phyloP scores from a whole-genome alignment of 2,888 invertebrate genomes.

The Hyalella azteca region DNA sequence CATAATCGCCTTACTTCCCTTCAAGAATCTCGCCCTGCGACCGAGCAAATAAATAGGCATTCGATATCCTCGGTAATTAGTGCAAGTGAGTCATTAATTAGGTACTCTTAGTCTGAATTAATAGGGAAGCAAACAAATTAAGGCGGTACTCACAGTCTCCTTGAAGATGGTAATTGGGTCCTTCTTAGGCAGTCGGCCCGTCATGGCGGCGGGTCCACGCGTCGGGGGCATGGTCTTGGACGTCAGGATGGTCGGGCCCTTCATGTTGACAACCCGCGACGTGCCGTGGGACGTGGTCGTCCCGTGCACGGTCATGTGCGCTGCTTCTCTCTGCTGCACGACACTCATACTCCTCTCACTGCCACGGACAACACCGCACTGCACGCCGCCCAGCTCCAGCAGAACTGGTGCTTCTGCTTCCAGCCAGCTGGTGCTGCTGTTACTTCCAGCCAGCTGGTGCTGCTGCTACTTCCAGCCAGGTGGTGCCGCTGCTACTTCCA shows the following conservation, averaged over 20 bases:
- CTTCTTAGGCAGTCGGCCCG: conserved; percentile 29
- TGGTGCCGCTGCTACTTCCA: background rate
- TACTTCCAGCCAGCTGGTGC: background rate
- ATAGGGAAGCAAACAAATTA: too few species aligned
- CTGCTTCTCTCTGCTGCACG: background rate
- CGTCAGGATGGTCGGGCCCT: conserved; percentile 4
- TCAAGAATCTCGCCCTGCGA: too few species aligned
- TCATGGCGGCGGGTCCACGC: conserved; percentile 12
- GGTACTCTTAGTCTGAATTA: too few species aligned
- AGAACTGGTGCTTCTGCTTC: background rate
- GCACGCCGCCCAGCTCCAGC: background rate
- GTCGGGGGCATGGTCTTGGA: background rate
- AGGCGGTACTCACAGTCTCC: conserved; percentile 31
- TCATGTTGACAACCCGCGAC: conserved; percentile 27
- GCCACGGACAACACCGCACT: too few species aligned
- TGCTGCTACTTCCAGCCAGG: background rate
- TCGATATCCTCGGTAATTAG: too few species aligned
- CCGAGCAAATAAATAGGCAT: too few species aligned
- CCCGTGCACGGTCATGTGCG: background rate
- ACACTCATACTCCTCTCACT: too few species aligned
- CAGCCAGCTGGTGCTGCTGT: background rate
- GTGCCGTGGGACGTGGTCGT: conserved; percentile 1
- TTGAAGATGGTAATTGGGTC: conserved; percentile 25
- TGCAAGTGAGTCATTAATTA: too few species aligned
- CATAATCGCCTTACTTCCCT: too few species aligned